Conservation (phyloP, 2,797 vertebrate species). For the Steatocranus sp. region DNA sequence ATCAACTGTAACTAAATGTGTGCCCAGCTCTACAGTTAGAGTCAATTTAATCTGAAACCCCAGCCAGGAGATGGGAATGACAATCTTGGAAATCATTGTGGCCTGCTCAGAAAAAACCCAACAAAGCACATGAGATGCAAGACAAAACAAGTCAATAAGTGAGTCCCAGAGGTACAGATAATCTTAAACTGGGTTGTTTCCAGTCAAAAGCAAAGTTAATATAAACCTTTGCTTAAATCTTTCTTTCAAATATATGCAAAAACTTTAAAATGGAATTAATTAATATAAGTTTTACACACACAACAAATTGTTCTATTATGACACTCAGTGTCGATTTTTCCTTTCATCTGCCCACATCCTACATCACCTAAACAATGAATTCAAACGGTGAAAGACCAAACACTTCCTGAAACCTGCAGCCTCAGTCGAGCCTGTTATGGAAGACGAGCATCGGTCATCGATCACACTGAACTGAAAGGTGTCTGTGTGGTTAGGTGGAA, state of each 20-base stretch:
- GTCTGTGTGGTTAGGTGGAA: not conserved
- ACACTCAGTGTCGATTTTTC: not conserved
- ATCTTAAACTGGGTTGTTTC: not conserved
- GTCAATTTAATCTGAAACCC: not conserved
- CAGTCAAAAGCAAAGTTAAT: not conserved
- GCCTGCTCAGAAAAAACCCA: accelerated
- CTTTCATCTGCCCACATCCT: accelerated
- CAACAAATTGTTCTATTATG: accelerated
- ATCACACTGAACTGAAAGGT: not conserved
- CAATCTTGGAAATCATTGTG: not conserved
- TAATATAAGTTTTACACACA: not conserved
- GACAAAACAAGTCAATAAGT: not conserved
- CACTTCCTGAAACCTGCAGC: slow-evolving; percentile 19
- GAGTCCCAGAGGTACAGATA: not conserved
- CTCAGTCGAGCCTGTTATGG: not conserved
- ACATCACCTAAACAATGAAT: not conserved
- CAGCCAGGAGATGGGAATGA: not conserved
- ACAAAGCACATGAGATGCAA: not conserved
- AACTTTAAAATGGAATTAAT: not conserved
- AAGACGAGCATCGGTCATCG: not conserved
- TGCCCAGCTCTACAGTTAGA: not conserved
- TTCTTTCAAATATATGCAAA: not conserved
- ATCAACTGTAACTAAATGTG: not conserved
- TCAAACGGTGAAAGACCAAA: not conserved
- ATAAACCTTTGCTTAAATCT: not conserved